Evolutionary conservation across 2,113 vertebrate species (phyloP).

Genomic region (Phyllostomus discolor): DNA sequence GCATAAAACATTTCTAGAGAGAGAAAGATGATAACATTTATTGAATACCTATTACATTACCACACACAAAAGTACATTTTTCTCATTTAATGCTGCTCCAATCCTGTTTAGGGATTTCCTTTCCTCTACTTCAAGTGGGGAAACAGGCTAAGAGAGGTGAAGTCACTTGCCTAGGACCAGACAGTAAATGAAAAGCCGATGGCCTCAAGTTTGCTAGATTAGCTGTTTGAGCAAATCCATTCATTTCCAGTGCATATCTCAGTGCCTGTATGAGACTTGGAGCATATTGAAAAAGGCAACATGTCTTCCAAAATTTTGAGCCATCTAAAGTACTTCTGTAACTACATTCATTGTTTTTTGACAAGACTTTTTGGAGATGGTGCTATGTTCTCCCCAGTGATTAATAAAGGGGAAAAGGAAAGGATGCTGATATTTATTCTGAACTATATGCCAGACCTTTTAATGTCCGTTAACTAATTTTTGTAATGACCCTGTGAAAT

Average conservation of each 20-base stretch:
- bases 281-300: not conserved
- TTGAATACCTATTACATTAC: not conserved
- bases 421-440: constrained; percentile 15
- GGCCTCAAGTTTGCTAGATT: not conserved
- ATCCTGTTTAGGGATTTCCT: not conserved
- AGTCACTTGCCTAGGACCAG: not conserved
- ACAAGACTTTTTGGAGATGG: not conserved
- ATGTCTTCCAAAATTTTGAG: not conserved
- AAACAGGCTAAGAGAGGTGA: not conserved
- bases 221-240: not conserved
- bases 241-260: not conserved
- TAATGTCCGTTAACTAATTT: not conserved
- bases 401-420: not conserved
- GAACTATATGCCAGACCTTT: not conserved
- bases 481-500: constrained; percentile 10
- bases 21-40: not conserved
- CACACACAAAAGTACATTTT: not conserved
- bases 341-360: not conserved
- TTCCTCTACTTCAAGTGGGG: not conserved
- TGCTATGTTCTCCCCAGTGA: not conserved
- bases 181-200: not conserved
- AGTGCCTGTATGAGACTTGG: not conserved
- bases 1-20: not conserved
- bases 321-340: not conserved
- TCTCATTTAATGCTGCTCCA: not conserved